phyloP scores from a whole-genome alignment of 1,140 invertebrate genomes.

The Halesus radiatus region DNA sequence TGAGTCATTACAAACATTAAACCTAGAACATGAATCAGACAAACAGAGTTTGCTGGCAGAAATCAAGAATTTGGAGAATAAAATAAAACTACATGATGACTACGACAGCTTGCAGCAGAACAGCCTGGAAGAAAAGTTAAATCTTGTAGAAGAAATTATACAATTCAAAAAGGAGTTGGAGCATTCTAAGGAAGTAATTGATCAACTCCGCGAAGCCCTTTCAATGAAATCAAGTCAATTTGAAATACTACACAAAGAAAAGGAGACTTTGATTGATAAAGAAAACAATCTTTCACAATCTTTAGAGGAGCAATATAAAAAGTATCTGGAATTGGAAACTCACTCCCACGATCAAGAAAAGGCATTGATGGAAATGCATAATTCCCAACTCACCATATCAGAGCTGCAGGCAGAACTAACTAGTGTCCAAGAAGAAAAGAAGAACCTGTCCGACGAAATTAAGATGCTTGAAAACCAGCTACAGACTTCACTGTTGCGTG shows the following conservation, averaged over 20 bases:
- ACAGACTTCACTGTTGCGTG: constrained; percentile 11
- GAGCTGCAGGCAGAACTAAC: background rate
- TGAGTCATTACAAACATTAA: too few species aligned
- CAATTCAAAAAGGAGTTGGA: too few species aligned
- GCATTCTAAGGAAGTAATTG: background rate
- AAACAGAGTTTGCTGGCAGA: too few species aligned
- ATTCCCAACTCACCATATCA: background rate
- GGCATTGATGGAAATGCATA: background rate
- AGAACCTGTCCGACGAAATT: background rate
- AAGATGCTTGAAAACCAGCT: constrained; percentile 20
- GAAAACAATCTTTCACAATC: background rate
- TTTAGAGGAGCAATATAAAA: constrained; percentile 10
- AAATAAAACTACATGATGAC: too few species aligned
- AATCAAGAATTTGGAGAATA: too few species aligned
- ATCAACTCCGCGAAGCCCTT: background rate
- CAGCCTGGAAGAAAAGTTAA: background rate
- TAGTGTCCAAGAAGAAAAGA: constrained; percentile 3
- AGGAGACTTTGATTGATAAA: background rate
- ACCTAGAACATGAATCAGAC: too few species aligned
- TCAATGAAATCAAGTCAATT: background rate
- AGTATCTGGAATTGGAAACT: background rate
- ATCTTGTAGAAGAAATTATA: too few species aligned
- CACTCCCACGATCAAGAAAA: background rate
- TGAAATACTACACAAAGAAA: background rate
- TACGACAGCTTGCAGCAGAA: too few species aligned